These are phyloP conservation scores for Austrolebias charrua DNA, from an alignment of 2,797 vertebrate genomes.

Conservation along the genomic window DNA sequence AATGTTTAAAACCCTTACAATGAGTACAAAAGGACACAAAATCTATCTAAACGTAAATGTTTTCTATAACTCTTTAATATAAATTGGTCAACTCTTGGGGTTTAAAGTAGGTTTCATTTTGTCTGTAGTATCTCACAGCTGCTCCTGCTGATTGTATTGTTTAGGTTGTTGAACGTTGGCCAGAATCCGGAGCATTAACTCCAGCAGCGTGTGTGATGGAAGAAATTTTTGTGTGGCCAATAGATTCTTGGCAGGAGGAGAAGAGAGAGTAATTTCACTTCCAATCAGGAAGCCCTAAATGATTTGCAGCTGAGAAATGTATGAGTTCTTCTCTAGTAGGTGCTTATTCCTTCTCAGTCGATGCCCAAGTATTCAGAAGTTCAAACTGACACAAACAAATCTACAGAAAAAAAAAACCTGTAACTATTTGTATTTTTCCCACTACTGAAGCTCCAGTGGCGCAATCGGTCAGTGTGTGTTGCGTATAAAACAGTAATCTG, in stretches of 20 bases:
- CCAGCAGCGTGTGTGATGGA: conserved; percentile 8
- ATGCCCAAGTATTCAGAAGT: conserved; percentile 52
- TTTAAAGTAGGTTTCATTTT: conserved; percentile 15
- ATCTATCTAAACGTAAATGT: not conserved
- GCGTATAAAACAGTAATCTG: conserved; percentile 27
- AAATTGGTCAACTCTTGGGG: not conserved
- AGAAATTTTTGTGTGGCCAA: conserved; percentile 42
- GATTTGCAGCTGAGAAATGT: conserved; percentile 38
- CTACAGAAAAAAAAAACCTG: not conserved
- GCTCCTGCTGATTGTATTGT: conserved; percentile 24
- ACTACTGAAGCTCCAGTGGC: not conserved
- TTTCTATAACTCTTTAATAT: not conserved
- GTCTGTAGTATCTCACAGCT: conserved; percentile 25
- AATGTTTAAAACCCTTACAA: no score
- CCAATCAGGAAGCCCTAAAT: conserved; percentile 23
- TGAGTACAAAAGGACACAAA: not conserved
- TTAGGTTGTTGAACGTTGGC: conserved; percentile 17
- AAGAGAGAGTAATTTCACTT: conserved; percentile 33
- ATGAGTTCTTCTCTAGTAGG: conserved; percentile 22
- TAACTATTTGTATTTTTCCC: not conserved
- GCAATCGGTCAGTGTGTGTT: conserved; percentile 32
- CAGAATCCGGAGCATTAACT: conserved; percentile 19
- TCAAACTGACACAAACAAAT: not conserved
- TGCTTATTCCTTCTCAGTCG: conserved; percentile 20
- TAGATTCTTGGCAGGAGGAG: conserved; percentile 26